Percentiles rank a stretch among this genome's conserved stretches.
Evolutionary conservation across 2,797 vertebrate genomes (phyloP).

Genomic region (Tapera naevia): DNA sequence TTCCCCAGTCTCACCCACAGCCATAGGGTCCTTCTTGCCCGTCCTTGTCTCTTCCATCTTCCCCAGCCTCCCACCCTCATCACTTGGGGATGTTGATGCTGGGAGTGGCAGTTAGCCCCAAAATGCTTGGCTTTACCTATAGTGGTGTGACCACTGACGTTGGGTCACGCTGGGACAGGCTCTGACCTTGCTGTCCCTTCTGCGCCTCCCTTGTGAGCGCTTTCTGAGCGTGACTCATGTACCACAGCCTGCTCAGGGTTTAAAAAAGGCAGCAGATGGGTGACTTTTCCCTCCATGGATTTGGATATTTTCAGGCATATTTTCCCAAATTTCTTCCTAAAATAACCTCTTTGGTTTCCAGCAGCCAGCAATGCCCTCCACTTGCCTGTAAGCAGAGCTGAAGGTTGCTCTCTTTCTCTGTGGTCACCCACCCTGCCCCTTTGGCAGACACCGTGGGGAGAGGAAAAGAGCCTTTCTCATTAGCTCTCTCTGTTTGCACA

Average conservation of each 20-base stretch:
- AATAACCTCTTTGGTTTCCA: conserved; percentile 75
- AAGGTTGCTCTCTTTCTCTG: conserved; percentile 65
- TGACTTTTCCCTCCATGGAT: conserved; percentile 40
- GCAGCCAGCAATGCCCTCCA: conserved; percentile 73
- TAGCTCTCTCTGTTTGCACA: conserved; percentile 59
- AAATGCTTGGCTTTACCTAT: neutral
- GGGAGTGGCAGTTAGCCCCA: neutral
- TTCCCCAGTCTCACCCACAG: neutral
- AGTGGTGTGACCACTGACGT: accelerated
- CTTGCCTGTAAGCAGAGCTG: conserved; percentile 68
- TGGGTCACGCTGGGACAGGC: conserved; percentile 44
- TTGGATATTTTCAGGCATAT: conserved; percentile 69
- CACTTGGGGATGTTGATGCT: neutral
- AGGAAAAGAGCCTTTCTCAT: conserved; percentile 24
- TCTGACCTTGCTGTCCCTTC: conserved; percentile 61
- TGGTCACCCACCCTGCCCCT: conserved; percentile 68
- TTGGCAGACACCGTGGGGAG: conserved; percentile 57
- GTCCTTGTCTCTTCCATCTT: neutral
- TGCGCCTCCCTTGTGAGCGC: conserved; percentile 31
- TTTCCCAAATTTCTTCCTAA: conserved; percentile 73
- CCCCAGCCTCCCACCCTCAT: neutral
- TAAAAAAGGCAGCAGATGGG: conserved; percentile 70
- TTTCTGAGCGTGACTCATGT: conserved; percentile 71
- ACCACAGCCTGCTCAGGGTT: conserved; percentile 66
- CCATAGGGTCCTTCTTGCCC: neutral